Conservation (phyloP, 2,797 vertebrate genomes). For the Etheostoma perlongum region DNA sequence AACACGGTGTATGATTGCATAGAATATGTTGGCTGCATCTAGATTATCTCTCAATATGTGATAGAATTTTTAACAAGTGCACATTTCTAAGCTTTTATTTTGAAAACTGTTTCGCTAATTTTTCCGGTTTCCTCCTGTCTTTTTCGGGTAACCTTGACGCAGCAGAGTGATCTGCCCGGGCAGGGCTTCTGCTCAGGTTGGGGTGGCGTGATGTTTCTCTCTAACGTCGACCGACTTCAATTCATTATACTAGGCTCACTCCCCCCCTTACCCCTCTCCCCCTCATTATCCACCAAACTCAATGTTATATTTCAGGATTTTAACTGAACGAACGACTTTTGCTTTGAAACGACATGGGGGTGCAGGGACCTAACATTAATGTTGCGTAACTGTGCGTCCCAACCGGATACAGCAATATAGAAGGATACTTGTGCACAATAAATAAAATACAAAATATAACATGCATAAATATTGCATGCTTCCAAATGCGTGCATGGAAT, state of each 20-base stretch:
- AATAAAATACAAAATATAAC: too few relatives aligned
- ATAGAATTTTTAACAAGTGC: not conserved
- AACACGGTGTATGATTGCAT: not conserved
- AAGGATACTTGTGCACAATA: not conserved
- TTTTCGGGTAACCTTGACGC: not conserved
- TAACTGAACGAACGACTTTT: not conserved
- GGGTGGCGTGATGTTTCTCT: not conserved
- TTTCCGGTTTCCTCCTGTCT: not conserved
- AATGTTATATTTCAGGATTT: not conserved
- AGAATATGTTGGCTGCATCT: not conserved
- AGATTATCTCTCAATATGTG: not conserved
- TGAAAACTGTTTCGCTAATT: not conserved
- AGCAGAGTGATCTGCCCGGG: conserved; percentile 6
- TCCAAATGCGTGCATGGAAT: not conserved
- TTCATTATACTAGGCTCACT: not conserved
- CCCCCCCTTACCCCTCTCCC: too few relatives aligned
- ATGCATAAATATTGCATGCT: too few relatives aligned
- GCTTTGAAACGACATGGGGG: too few relatives aligned
- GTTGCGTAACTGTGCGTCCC: conserved; percentile 25
- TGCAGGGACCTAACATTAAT: not conserved
- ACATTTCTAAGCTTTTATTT: conserved; percentile 9
- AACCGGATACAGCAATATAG: too few relatives aligned
- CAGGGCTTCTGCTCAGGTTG: not conserved
- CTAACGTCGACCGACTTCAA: not conserved
- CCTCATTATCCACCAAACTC: not conserved